Percentiles rank a stretch among this genome's conserved stretches.
Evolutionary conservation across 2,113 vertebrate genomes (phyloP).

Genomic region (Cyrtonyx montezumae): DNA sequence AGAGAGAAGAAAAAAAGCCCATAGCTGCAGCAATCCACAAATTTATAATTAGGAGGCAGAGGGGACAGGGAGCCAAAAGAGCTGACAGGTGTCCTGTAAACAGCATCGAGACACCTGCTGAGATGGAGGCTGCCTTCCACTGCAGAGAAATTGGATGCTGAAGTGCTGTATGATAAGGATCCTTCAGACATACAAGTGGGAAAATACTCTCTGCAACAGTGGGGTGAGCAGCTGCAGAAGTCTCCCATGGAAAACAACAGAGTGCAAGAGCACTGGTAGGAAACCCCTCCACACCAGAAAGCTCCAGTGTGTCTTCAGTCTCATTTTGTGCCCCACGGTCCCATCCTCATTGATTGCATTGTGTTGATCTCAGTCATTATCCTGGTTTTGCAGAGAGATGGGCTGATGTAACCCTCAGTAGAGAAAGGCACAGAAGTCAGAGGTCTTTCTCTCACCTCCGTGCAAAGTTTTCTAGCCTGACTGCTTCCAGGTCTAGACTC

Average conservation of each 20-base stretch:
- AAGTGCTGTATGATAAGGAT: not conserved
- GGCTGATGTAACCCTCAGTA: not conserved
- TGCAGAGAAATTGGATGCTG: conserved; percentile 21
- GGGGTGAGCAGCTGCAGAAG: not conserved
- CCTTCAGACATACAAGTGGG: conserved; percentile 1
- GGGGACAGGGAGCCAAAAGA: conserved; percentile 51
- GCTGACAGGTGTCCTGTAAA: conserved; percentile 76
- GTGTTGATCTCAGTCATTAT: not conserved
- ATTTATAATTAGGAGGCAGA: conserved; percentile 76
- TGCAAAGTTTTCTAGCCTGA: not conserved
- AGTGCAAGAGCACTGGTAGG: not conserved
- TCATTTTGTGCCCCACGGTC: not conserved
- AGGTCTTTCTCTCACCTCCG: not conserved
- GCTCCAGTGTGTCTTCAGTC: not conserved
- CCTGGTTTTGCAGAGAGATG: not conserved
- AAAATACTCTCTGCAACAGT: not conserved
- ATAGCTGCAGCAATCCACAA: conserved; percentile 58
- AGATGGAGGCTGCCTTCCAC: conserved; percentile 28
- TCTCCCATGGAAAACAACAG: not conserved
- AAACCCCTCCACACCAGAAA: not conserved
- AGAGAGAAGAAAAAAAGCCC: not conserved
- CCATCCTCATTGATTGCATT: not conserved
- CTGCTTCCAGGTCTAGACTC: not conserved
- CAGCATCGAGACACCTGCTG: conserved; percentile 50
- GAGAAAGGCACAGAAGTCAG: not conserved